Percentiles rank a stretch among this genome's conserved stretches.
These are phyloP conservation scores for Bombyx mori DNA, from an alignment of 1,140 invertebrate species.

Conservation along the genomic window ASM3026992v2 NC_085130.1:5111501-5112000, in stretches of 20 bases:
- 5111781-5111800: slow-evolving; percentile 1
- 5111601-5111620: neutral
- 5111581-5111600: slow-evolving; percentile 2
- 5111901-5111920: no score
- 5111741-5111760: slow-evolving; percentile 1
- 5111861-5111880: no score
- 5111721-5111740: slow-evolving; percentile 4
- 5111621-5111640: slow-evolving; percentile 1
- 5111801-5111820: slow-evolving; percentile 1
- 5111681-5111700: neutral
- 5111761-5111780: slow-evolving; percentile 1
- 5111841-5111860: no score
- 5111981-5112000: no score
- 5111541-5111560: neutral
- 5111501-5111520: neutral
- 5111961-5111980: no score
- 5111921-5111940: no score
- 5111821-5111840: no score
- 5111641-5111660: slow-evolving; percentile 4
- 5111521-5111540: slow-evolving; percentile 1
- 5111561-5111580: slow-evolving; percentile 1
- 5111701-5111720: slow-evolving; percentile 5
- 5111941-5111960: neutral
- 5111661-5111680: slow-evolving; percentile 4
- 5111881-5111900: no score